Evolutionary conservation across 2,113 vertebrate species (phyloP), one percentile per base, ranked within the genome.

Genomic region (Tichodroma muraria): DNA sequence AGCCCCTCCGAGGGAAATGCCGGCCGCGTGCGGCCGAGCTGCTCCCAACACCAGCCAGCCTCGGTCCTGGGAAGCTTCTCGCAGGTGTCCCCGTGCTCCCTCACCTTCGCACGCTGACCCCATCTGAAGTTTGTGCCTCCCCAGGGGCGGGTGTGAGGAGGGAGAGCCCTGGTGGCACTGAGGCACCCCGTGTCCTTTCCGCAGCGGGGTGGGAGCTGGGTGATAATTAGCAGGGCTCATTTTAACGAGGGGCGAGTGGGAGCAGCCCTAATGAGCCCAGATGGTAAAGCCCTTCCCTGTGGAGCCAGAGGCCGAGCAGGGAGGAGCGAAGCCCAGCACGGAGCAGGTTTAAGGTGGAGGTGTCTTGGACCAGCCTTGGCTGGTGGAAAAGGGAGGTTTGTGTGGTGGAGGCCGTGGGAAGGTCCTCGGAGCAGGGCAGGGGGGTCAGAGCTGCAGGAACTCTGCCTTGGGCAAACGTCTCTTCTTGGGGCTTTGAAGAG

Each of bases 31-130:
- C 10, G 44, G 44, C 42, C 42, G 14, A 42, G 42, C 15, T 42
- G 8, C 65, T 9, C 24, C 2, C 40, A 1, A 14, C 27, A 23
- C 33, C 10, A 0, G 6, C 22, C 1, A 0, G n/a, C 18, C 44
- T 7, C 35, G 13, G 27, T 2, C 42, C 33, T 5, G 42, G 1
- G 23, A 5, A 33, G 57, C 66, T 52, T 5, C 63, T 4, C 2
- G 22, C 0, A 8, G 54, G 25, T 42, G 30, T 4, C 42, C 37
- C 54, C 9, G 13, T 0, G 38, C 70, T 71, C 53, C 54, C 3
- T n/a, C 44, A 3, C 8, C 56, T 18, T 14, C 50, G 57, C 42
- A 4, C 1, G 0, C 19, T 0, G 14, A 7, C 16, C 68, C 44
- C 13, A 1, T 1, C 8, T 8, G 0, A 6, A 19, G 23, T 8